Base-by-base conservation (phyloP, 2,113 vertebrate species). In the Vireo altiloquus region DNA sequence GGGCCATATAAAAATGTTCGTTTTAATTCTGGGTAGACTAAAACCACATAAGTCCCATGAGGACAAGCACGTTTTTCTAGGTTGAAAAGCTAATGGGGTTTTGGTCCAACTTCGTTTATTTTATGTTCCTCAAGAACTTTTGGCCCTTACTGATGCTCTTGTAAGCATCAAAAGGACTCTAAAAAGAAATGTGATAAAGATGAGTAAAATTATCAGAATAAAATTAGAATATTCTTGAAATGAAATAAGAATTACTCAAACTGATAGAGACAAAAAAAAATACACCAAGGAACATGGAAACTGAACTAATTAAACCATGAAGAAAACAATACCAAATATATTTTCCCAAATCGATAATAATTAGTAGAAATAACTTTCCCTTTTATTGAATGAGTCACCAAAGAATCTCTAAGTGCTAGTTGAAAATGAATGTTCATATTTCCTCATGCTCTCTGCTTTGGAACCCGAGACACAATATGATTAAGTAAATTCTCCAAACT, bases 281-380 rank as follows among this genome's bases (percentile, higher is more conserved):
- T 13, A 33, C 15, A 82, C 4, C 3, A 22, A 61, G 46, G 59
- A 80, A 50, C 14, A 72, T 6, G 46, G 42, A 72, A 92, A 46
- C 19, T 50, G 33, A 94, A 72, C 57, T 90, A 90, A 82, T 82
- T 87, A 85, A 94, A 80, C 70, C 7, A 63, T 33, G 11, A 82
- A 85, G 50, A 79, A 92, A 95, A 80, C 50, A 89, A 79, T 53
- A 60, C 20, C 24, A 59, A 75, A 57, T 63, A 17, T 89, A 44
- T 74, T 89, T 76, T 9, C 54, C 16, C 46, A 85, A 85, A 87
- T 4, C 82, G 46, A 65, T 60, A 95, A 95, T 84, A 96, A 95
- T 76, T 92, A 68, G 24, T 75, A 79, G 24, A 47, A 94, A 91
- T 89, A 87, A 84, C 14, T 91, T 91, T 64, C 49, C 54, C 11